Evolutionary conservation across 2,888 invertebrate genomes (phyloP).

Genomic region (Mylabris sibirica): DNA sequence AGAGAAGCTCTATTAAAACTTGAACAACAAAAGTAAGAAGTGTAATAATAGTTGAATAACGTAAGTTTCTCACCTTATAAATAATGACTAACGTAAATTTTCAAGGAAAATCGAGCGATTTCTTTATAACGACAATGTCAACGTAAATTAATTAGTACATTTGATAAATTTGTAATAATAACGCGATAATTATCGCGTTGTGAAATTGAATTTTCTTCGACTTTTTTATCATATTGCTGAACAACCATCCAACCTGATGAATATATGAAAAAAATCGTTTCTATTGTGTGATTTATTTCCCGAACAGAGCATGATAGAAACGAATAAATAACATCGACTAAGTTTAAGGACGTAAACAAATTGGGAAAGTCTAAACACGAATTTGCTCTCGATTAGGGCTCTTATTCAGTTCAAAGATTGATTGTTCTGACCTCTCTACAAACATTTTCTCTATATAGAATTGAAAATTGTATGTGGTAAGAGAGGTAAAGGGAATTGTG

Average conservation of each 20-base stretch:
- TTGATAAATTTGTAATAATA: background rate
- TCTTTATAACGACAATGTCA: background rate
- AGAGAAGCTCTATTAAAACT: background rate
- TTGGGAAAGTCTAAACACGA: slow-evolving; percentile 19
- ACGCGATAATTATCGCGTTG: no score
- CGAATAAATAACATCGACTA: slow-evolving; percentile 11
- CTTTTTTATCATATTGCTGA: background rate
- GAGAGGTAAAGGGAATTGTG: background rate
- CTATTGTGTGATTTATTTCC: background rate
- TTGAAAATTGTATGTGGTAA: slow-evolving; percentile 6
- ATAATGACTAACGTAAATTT: background rate
- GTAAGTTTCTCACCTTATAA: background rate
- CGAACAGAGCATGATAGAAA: background rate
- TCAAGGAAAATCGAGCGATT: background rate
- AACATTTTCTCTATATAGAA: slow-evolving; percentile 6
- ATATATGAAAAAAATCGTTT: background rate
- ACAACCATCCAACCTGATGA: background rate
- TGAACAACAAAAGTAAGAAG: background rate
- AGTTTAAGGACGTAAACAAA: slow-evolving; percentile 15
- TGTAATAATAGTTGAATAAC: background rate
- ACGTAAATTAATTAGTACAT: background rate
- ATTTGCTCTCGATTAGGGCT: slow-evolving; percentile 19
- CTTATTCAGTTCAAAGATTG: slow-evolving; percentile 17
- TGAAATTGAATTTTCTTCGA: no score
- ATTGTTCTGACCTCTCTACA: slow-evolving; percentile 12